A percentile compares a stretch with the other conserved stretches of the same genome.
phyloP scores from a whole-genome alignment of 2,797 vertebrate species.

The Mormyrops attenuatus region DNA sequence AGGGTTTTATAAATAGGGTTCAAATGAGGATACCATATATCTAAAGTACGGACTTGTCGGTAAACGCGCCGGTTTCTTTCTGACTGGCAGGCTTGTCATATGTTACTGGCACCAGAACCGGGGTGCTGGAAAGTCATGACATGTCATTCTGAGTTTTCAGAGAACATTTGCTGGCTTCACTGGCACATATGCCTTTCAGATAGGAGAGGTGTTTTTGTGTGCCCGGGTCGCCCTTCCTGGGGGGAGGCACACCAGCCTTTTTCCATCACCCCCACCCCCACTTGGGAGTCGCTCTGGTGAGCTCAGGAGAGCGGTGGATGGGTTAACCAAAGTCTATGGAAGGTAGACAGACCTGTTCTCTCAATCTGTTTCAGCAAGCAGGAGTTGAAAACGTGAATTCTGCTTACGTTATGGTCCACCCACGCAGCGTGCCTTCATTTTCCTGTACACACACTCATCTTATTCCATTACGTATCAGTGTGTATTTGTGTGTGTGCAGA shows the following conservation, averaged over 20 bases:
- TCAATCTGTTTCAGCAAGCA: conserved; percentile 26
- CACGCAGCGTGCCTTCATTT: not conserved
- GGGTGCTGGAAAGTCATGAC: not conserved
- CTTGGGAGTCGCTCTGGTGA: not conserved
- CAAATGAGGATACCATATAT: not conserved
- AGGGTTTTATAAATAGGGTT: not conserved
- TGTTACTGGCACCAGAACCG: not conserved
- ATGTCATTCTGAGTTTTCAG: not conserved
- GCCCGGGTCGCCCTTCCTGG: not conserved
- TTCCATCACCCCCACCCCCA: not conserved
- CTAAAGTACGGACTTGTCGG: not conserved
- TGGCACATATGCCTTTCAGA: not conserved
- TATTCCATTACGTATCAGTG: not conserved
- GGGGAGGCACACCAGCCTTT: not conserved
- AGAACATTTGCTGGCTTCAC: not conserved
- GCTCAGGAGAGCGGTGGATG: conserved; percentile 11
- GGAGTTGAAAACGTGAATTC: not conserved
- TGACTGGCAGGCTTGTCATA: not conserved
- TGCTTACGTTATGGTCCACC: conserved; percentile 9
- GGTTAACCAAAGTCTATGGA: conserved; percentile 14
- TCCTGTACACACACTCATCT: not conserved
- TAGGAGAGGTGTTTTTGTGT: not conserved
- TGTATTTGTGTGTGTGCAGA: not conserved
- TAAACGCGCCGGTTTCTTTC: not conserved
- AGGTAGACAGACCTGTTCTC: conserved; percentile 29